phyloP scores from a whole-genome alignment of 2,888 invertebrate genomes.

The Cetonia aurata region DNA sequence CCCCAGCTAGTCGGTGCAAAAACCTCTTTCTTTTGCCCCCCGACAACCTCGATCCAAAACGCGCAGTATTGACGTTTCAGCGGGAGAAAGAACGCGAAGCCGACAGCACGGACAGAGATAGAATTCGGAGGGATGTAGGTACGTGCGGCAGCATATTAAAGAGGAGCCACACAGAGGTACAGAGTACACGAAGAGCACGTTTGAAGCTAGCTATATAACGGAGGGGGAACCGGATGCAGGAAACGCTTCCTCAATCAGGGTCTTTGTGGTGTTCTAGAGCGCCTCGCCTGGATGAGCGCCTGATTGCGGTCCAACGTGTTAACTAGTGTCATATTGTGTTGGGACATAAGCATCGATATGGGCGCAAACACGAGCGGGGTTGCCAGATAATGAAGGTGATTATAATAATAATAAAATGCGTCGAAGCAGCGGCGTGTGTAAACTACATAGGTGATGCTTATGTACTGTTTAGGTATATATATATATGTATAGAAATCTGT shows the following conservation, averaged over 20 bases:
- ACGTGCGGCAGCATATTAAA: background rate
- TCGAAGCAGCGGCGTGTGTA: background rate
- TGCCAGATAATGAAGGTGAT: background rate
- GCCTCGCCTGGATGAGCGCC: background rate
- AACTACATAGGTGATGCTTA: background rate
- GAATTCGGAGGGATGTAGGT: too few species aligned
- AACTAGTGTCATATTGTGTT: constrained; percentile 3
- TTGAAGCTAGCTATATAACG: background rate
- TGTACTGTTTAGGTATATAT: background rate
- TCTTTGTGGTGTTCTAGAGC: background rate
- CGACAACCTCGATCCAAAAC: too few species aligned
- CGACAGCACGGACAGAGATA: too few species aligned
- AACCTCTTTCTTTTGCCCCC: background rate
- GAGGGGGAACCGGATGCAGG: constrained; percentile 8
- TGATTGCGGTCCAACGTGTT: constrained; percentile 10
- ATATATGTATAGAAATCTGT: background rate
- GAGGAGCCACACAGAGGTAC: background rate
- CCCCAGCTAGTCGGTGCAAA: background rate
- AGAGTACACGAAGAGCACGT: background rate
- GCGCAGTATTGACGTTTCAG: constrained; percentile 5
- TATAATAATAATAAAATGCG: background rate
- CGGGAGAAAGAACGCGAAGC: background rate
- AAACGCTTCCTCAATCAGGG: constrained; percentile 9
- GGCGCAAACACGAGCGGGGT: background rate
- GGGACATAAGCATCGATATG: background rate